Base-by-base conservation (phyloP, 1,140 invertebrate genomes). In the Archivesica marissinica region DNA sequence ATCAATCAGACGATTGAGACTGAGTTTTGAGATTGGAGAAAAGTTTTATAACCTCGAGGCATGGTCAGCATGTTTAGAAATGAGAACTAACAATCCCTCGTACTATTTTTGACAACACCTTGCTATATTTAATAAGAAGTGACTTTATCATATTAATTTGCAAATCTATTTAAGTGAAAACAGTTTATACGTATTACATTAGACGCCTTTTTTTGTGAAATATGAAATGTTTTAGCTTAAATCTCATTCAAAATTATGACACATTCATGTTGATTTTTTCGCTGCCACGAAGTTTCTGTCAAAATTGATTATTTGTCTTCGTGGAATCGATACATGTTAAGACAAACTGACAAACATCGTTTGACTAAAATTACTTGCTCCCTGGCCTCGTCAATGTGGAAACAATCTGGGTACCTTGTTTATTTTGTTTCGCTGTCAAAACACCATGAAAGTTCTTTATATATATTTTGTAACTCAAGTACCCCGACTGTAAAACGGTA, bases 381-480 rank as follows among this genome's bases (percentile, higher is more conserved):
- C 30, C 25, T 72, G 41, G 2, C 25, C 28, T 17, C 38, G 20
- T 30, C 66, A 83, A 75, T 72, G 75, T 83, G 80, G 80, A 52
- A 61, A 30, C 41, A 64, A 83, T 83, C 28, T 74, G 28, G 44
- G 20, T 9, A 15, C 17, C 54, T 23, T 83, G 80, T 83, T 83
- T 83, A 83, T 83, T 83, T 83, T 59, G 80, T 47, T 83, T 70
- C 68, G 68, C 52, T 83, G 80, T 75, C 80, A 83, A 59, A 75
- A 83, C 54, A 83, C 17, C 0, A n/a, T 1, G 68, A 54, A 59
- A 15, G 56, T 83, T 72, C 80, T 68, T 39, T 61, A 72, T 52
- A 83, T 83, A 59, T 83, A 83, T 83, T 83, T 74, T 83, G 80
- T 83, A 83, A 83, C 52, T 74, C 38, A 83, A 83, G 66, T 75